Evolutionary conservation across 2,888 invertebrate species (phyloP).

Genomic region (Pteria penguin): DNA sequence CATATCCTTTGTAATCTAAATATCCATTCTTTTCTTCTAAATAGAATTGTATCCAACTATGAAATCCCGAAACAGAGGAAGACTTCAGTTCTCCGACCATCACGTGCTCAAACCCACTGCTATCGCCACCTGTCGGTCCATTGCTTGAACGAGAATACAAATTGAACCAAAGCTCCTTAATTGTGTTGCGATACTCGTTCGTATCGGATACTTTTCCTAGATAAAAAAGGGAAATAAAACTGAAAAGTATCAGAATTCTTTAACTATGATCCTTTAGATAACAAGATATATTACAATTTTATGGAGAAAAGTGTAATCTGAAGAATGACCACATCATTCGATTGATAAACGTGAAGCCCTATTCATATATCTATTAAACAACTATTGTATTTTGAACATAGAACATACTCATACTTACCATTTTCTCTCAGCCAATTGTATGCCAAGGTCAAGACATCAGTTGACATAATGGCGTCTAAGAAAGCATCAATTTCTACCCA

Average conservation of each 20-base stretch:
- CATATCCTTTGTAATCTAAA: slow-evolving; percentile 60
- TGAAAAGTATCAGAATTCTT: no score
- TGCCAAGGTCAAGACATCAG: slow-evolving; percentile 50
- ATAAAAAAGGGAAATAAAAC: no score
- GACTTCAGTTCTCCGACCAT: slow-evolving; percentile 92
- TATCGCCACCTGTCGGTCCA: slow-evolving; percentile 87
- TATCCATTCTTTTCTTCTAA: slow-evolving; percentile 84
- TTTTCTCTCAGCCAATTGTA: slow-evolving; percentile 41
- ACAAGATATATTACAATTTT: no score
- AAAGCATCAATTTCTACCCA: slow-evolving; percentile 46
- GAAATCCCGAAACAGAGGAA: slow-evolving; percentile 89
- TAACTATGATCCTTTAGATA: no score
- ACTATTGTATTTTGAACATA: background rate
- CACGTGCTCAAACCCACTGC: slow-evolving; percentile 95
- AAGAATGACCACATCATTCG: no score
- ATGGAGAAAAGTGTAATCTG: background rate
- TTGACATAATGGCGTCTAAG: slow-evolving; percentile 40
- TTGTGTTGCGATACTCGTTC: slow-evolving; percentile 69
- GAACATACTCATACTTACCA: slow-evolving; percentile 44
- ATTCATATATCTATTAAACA: background rate
- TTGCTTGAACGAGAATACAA: slow-evolving; percentile 86
- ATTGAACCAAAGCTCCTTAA: slow-evolving; percentile 82
- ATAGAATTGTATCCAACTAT: slow-evolving; percentile 94
- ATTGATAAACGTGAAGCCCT: background rate
- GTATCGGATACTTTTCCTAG: slow-evolving; percentile 43